Evolutionary conservation across 2,888 invertebrate species (phyloP).

Genomic region (Drosophila picticornis): DNA sequence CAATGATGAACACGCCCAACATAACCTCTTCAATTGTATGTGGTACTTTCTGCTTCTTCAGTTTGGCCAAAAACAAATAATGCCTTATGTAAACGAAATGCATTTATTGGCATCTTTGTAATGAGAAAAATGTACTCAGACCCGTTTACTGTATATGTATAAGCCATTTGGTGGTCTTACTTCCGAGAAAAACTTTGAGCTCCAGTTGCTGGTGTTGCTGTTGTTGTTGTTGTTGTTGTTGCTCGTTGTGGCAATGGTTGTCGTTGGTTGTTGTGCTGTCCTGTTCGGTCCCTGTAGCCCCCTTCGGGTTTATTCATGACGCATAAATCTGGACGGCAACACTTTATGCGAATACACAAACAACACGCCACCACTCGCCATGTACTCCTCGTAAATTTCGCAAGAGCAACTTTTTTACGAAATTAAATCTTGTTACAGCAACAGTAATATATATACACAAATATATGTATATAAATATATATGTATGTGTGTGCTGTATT

Average conservation of each 20-base stretch:
- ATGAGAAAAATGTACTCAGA: conserved; percentile 39
- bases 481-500: conserved; percentile 6
- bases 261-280: conserved; percentile 41
- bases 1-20: conserved; percentile 25
- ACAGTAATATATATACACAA: conserved; percentile 43
- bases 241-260: conserved; percentile 25
- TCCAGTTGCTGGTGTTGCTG: conserved; percentile 34
- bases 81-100: conserved; percentile 56
- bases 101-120: conserved; percentile 52
- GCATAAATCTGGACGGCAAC: conserved; percentile 82
- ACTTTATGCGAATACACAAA: conserved; percentile 83
- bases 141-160: conserved; percentile 12
- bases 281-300: conserved; percentile 53
- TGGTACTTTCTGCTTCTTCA: not conserved
- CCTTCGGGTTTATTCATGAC: conserved; percentile 81
- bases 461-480: conserved; percentile 3
- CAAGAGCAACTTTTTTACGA: conserved; percentile 81
- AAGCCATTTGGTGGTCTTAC: conserved; percentile 42
- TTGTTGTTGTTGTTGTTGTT: conserved; percentile 29
- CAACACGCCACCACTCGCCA: conserved; percentile 77
- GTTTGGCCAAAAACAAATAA: conserved; percentile 35
- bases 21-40: conserved; percentile 10
- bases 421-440: conserved; percentile 80
- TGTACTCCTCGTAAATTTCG: conserved; percentile 81
- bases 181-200: conserved; percentile 43